A percentile compares a stretch with the other conserved stretches of the same genome.
phyloP scores from a whole-genome alignment of 2,797 vertebrate genomes.

The Ambastaia sidthimunki region DNA sequence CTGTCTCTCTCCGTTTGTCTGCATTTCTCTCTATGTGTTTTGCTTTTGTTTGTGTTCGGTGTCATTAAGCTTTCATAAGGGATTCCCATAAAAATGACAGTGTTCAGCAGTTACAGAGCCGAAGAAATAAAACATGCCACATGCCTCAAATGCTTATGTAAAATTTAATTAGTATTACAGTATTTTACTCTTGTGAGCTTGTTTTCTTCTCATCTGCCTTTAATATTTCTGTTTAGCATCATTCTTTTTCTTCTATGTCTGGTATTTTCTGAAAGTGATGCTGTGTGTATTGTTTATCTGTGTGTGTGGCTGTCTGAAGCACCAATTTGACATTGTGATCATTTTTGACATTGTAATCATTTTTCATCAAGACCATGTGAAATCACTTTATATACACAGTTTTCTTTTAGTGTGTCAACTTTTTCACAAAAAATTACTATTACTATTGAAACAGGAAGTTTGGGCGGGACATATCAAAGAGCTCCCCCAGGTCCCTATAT shows the following conservation, averaged over 20 bases:
- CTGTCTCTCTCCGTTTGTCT: constrained; percentile 41
- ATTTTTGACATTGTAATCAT: constrained; percentile 26
- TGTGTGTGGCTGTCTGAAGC: constrained; percentile 47
- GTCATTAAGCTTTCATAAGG: constrained; percentile 52
- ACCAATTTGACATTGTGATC: constrained; percentile 19
- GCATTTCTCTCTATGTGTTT: constrained; percentile 36
- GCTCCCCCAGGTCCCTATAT: background rate
- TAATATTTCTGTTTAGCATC: constrained; percentile 19
- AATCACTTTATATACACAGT: background rate
- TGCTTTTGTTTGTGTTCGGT: constrained; percentile 44
- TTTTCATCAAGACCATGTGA: background rate
- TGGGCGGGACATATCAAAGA: background rate
- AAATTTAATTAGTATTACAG: constrained; percentile 41
- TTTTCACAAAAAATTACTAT: too few species aligned
- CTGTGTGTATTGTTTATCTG: constrained; percentile 66
- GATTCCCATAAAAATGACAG: constrained; percentile 51
- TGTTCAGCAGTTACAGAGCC: constrained; percentile 51
- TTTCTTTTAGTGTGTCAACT: background rate
- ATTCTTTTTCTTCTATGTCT: constrained; percentile 26
- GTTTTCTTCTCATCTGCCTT: constrained; percentile 1
- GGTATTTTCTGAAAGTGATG: constrained; percentile 39
- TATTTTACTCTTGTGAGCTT: constrained; percentile 17
- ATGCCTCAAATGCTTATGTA: constrained; percentile 54
- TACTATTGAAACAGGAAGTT: background rate
- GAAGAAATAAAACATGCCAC: constrained; percentile 51